A percentile compares a stretch with the other conserved stretches of the same genome.
Conservation (phyloP, 1,140 invertebrate species). For the Anagrus nilaparvatae region DNA sequence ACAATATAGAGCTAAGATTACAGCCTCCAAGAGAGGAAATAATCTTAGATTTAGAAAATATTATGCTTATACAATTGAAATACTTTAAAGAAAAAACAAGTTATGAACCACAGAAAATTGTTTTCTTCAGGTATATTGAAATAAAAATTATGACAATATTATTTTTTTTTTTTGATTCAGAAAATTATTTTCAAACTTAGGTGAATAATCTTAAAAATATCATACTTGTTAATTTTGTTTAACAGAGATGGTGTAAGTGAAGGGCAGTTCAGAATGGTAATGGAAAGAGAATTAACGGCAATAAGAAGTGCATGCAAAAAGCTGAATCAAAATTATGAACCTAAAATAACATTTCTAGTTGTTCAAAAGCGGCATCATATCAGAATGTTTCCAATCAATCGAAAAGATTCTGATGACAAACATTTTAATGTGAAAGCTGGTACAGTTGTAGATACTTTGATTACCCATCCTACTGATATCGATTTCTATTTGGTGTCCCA, state of each 20-base stretch:
- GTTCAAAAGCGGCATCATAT: slow-evolving; percentile 90
- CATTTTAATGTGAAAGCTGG: slow-evolving; percentile 70
- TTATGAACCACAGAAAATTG: slow-evolving; percentile 48
- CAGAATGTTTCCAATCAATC: slow-evolving; percentile 51
- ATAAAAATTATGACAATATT: too few species aligned
- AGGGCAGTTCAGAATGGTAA: slow-evolving; percentile 67
- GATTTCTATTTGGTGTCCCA: slow-evolving; percentile 79
- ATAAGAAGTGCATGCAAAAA: slow-evolving; percentile 55
- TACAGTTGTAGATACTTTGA: slow-evolving; percentile 70
- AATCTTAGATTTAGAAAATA: slow-evolving; percentile 62
- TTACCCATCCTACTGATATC: slow-evolving; percentile 69
- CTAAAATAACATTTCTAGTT: slow-evolving; percentile 72
- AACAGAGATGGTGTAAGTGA: slow-evolving; percentile 78
- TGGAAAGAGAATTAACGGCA: slow-evolving; percentile 50
- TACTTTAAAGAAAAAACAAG: slow-evolving; percentile 42
- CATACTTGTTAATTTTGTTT: slow-evolving; percentile 4
- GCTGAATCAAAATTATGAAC: slow-evolving; percentile 35
- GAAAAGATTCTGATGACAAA: slow-evolving; percentile 37
- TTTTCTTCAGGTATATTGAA: slow-evolving; percentile 55
- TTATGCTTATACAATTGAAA: slow-evolving; percentile 49
- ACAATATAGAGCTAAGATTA: slow-evolving; percentile 59
- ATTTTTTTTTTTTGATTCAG: not conserved
- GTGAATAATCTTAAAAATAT: not conserved
- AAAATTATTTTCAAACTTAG: not conserved
- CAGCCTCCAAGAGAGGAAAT: slow-evolving; percentile 59